phyloP scores from a whole-genome alignment of 2,113 vertebrate species.

The Psilopsiagon aurifrons region DNA sequence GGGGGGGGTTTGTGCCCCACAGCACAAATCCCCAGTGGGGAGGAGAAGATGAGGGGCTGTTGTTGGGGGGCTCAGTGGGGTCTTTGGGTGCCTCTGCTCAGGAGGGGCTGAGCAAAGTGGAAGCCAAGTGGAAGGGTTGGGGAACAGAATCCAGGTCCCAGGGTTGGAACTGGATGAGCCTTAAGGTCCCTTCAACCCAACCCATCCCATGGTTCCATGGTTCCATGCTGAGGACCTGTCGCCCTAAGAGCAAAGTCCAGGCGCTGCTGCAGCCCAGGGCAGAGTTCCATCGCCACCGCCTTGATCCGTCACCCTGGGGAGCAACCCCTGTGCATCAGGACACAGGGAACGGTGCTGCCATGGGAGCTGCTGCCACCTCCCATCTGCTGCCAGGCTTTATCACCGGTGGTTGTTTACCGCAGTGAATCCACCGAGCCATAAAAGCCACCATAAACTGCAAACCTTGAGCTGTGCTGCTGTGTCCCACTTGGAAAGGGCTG shows the following conservation, averaged over 20 bases:
- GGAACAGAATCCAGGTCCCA: not conserved
- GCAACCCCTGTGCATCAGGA: fast-evolving
- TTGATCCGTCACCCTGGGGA: fast-evolving
- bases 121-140: not conserved
- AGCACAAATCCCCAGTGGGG: not conserved
- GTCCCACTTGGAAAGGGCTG: not conserved
- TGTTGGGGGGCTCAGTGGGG: not conserved
- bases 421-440: not conserved
- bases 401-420: not conserved
- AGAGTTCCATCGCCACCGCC: not conserved
- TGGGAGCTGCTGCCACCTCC: fast-evolving
- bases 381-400: fast-evolving
- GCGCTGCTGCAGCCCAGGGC: not conserved
- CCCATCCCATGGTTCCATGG: not conserved
- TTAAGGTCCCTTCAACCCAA: not conserved
- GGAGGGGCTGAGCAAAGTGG: not conserved
- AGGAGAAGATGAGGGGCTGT: not conserved
- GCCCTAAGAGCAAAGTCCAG: not conserved
- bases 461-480: fast-evolving
- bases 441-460: not conserved
- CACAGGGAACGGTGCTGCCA: fast-evolving
- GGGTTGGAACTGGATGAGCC: not conserved
- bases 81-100: not conserved
- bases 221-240: not conserved
- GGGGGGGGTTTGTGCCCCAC: not conserved